These are phyloP conservation scores for Rambutsinella grinnellia DNA, from an alignment of 2,888 invertebrate genomes.

Conservation along the genomic window DNA sequence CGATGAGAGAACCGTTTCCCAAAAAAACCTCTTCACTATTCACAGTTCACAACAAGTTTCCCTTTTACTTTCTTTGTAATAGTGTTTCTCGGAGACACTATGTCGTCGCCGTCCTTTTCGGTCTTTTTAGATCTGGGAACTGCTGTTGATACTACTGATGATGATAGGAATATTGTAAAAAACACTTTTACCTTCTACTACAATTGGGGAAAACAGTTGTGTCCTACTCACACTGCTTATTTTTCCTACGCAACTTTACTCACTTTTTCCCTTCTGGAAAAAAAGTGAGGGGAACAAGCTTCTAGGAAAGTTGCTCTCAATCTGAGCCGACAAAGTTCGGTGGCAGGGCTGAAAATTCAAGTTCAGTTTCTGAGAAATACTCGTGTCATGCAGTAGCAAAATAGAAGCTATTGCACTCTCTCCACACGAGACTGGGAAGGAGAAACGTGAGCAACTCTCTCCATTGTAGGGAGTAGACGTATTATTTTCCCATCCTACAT, in stretches of 20 bases:
- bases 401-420: too few species aligned
- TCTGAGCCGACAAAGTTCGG: slow-evolving; percentile 26
- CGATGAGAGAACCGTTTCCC: too few species aligned
- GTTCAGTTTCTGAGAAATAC: too few species aligned
- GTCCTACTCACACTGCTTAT: too few species aligned
- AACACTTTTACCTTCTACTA: not conserved
- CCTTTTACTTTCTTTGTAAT: not conserved
- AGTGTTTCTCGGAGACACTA: slow-evolving; percentile 37
- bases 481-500: too few species aligned
- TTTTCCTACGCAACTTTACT: not conserved
- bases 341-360: slow-evolving; percentile 43
- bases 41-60: slow-evolving; percentile 45
- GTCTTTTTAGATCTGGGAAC: too few species aligned
- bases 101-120: slow-evolving; percentile 42
- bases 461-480: too few species aligned
- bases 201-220: slow-evolving; percentile 17
- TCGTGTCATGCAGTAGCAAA: too few species aligned
- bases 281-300: slow-evolving; percentile 12
- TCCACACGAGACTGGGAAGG: too few species aligned
- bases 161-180: slow-evolving; percentile 22
- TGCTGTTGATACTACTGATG: too few species aligned
- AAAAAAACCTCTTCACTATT: slow-evolving; percentile 8
- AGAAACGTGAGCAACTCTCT: too few species aligned
- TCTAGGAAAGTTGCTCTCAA: slow-evolving; percentile 36
- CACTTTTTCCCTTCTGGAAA: too few species aligned